phyloP scores from a whole-genome alignment of 2,888 invertebrate species.

The Himalopsyche japonica region DNA sequence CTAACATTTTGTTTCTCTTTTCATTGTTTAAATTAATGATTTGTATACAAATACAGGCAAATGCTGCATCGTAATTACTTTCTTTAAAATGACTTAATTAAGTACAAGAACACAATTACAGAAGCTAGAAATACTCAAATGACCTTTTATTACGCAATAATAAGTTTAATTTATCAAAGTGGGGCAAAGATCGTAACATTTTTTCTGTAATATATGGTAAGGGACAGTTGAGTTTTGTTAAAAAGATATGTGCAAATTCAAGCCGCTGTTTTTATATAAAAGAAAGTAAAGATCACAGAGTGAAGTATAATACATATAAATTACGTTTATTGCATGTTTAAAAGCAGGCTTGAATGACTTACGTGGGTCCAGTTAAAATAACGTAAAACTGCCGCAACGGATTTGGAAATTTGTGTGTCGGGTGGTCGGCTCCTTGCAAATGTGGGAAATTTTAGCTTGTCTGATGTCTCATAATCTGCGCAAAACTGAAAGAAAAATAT shows the following conservation, averaged over 20 bases:
- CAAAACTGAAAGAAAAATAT: conserved; percentile 72
- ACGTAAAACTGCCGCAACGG: conserved; percentile 82
- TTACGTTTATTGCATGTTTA: background rate
- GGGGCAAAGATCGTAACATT: no score
- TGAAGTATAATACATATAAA: background rate
- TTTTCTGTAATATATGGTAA: no score
- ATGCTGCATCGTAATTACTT: background rate
- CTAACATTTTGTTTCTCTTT: no score
- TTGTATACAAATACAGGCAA: no score
- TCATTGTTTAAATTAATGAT: no score
- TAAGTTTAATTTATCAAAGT: no score
- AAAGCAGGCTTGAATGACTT: conserved; percentile 45
- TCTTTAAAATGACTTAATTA: background rate
- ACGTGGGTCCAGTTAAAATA: conserved; percentile 91
- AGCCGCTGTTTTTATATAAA: no score
- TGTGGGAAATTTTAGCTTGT: conserved; percentile 85
- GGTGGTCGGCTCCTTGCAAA: conserved; percentile 92
- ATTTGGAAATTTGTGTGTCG: conserved; percentile 91
- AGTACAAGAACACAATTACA: no score
- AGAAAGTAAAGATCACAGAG: background rate
- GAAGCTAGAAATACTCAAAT: no score
- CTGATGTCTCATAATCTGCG: conserved; percentile 85
- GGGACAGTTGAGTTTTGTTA: no score
- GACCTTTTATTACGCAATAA: no score
- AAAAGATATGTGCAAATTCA: no score